These are phyloP conservation scores for Latrodectus elegans DNA, from an alignment of 2,888 invertebrate genomes.

Conservation along the genomic window DNA sequence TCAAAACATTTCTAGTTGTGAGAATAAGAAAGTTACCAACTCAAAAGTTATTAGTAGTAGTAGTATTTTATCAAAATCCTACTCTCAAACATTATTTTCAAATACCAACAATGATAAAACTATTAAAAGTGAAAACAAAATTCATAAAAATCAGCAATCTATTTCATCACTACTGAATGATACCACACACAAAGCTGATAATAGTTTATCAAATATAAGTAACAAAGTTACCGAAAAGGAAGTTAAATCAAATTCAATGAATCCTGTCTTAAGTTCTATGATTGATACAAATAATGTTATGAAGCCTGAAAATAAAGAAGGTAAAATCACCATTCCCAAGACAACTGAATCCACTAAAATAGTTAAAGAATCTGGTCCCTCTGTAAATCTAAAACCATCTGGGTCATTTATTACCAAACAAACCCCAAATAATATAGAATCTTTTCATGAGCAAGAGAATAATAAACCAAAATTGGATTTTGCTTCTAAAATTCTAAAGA, in stretches of 20 bases:
- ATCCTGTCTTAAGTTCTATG: too few relatives aligned
- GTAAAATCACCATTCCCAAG: not conserved
- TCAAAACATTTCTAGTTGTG: not conserved
- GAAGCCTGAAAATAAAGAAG: too few relatives aligned
- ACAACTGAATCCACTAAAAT: not conserved
- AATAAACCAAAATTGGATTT: too few relatives aligned
- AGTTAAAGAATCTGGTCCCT: not conserved
- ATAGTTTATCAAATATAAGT: too few relatives aligned
- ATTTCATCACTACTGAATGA: not conserved
- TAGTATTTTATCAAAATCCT: conserved; percentile 19
- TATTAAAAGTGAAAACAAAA: not conserved
- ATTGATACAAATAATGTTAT: too few relatives aligned
- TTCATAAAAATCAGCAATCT: not conserved
- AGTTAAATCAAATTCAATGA: too few relatives aligned
- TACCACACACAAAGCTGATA: too few relatives aligned
- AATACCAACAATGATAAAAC: not conserved
- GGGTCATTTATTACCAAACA: too few relatives aligned
- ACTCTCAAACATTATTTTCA: conserved; percentile 25
- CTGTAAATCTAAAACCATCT: not conserved
- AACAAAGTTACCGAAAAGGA: too few relatives aligned
- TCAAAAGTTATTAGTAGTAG: not conserved
- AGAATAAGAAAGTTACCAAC: not conserved
- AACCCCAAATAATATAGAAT: too few relatives aligned
- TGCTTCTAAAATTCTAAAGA: not conserved
- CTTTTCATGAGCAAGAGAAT: too few relatives aligned